Base-by-base conservation (phyloP, 2,888 invertebrate genomes). In the Ariolimax columbianus region DNA sequence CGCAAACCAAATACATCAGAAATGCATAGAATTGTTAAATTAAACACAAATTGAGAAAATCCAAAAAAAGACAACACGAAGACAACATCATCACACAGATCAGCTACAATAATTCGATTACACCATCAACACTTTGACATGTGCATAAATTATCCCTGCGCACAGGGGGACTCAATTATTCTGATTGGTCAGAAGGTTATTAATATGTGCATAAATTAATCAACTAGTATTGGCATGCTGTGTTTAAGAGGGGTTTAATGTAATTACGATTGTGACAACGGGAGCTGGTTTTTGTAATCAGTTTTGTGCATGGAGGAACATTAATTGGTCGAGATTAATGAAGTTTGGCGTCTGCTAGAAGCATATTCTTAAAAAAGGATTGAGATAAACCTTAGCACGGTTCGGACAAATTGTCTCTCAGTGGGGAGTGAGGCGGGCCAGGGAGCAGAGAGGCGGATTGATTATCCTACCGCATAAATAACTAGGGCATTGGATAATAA, bases 191-290 rank as follows among this genome's bases (percentile, higher is more conserved):
- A 40, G 23, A 40, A 47, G 43, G 30, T 80, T 63, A 70, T 80
- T 80, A 80, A 68, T 55, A 80, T 80, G 80, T 70, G 80, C 80
- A 80, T 80, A 80, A 68, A 80, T 80, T 80, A 80, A 80, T 80
- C 40, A 17, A 59, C 47, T 66, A 23, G 80, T 30, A n/a, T 47
- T 47, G 26, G 66, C 43, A 33, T 33, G 68, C 4, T 23, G 17
- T 47, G 55, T 11, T 47, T 30, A 26, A 63, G 68, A 40, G 43
- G 26, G 4, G 23, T 11, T 80, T 55, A 26, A 47, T 47, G 47
- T 51, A 68, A 80, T 80, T 80, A 80, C 33, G 47, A 30, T 47
- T 11, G 47, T 9, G 19, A 80, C 68, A 40, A 11, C 47, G 43
- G 43, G 68, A 68, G 17, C 36, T 9, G 47, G 68, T 43, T 80